Base-by-base conservation (phyloP, 2,797 vertebrate species). In the Enoplosus armatus region DNA sequence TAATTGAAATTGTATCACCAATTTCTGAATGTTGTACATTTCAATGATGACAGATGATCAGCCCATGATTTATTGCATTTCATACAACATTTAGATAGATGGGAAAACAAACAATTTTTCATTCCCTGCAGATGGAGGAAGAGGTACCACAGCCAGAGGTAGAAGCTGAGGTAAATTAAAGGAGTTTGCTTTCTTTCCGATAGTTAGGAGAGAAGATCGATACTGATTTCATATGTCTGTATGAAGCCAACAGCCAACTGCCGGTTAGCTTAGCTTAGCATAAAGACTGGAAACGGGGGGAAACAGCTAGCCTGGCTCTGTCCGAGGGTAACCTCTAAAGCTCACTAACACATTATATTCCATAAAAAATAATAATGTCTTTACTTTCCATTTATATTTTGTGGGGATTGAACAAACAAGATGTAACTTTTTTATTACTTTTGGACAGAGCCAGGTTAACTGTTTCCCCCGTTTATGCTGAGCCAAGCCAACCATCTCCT, bases 141-240 rank as follows among this genome's bases (percentile, higher is more conserved):
- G 90, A 83, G 58, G 76, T 48, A 71, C 78, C 82, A 75, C 62
- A 84, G 61, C 64, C 88, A 55, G 83, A 71, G 67, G 89, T 89
- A 72, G 89, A 90, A 78, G 75, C 56, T 33, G 86, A 95, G 94
- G 94, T 94, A 92, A 92, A 90, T 72, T 61, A 74, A 69, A 78
- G 77, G 79, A 73, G 63, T 48, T 61, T 50, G 18, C 31, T 62
- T 63, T 26, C n/a, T 9, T 62, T 27, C 26, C 0, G 10, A 47
- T 18, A 37, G 29, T 51, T 12, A 16, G 7, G 31, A 41, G 6
- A 50, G 24, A 48, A 29, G 41, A 76, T 9, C 10, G n/a, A n/a
- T n/a, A n/a, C n/a, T n/a, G n/a, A n/a, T n/a, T n/a, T n/a, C n/a
- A n/a, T n/a, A n/a, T n/a, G n/a, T n/a, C n/a, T n/a, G n/a, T n/a